These are phyloP conservation scores for Leptothorax acervorum DNA, from an alignment of 2,888 invertebrate species.

Conservation along the genomic window DNA sequence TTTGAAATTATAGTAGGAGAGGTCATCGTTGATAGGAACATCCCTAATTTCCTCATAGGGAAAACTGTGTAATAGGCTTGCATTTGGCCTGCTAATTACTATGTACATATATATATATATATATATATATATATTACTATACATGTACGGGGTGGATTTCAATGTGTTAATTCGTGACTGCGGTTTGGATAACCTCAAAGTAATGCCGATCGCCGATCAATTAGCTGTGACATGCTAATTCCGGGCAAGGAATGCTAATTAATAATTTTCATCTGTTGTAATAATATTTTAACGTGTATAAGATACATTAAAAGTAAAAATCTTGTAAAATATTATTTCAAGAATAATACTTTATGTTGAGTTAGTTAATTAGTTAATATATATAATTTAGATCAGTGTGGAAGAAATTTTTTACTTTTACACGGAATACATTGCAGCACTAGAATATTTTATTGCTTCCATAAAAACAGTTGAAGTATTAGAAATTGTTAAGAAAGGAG, in stretches of 20 bases:
- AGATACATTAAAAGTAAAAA: not conserved
- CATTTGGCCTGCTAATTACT: not conserved
- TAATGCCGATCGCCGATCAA: not conserved
- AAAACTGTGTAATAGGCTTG: not conserved
- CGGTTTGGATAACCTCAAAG: conserved; percentile 35
- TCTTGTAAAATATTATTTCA: not conserved
- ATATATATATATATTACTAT: not conserved
- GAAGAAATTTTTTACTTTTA: not conserved
- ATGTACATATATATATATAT: not conserved
- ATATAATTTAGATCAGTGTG: not conserved
- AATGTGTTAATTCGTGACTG: conserved; percentile 45
- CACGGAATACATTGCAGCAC: not conserved
- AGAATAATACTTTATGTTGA: not conserved
- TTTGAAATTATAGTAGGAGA: not conserved
- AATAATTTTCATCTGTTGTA: not conserved
- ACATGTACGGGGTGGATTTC: not conserved
- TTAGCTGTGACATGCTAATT: not conserved
- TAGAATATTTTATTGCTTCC: not conserved
- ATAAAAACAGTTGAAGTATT: not conserved
- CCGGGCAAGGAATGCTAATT: not conserved
- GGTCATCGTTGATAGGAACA: not conserved
- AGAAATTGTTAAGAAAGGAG: not conserved
- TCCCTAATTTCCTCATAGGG: conserved; percentile 14
- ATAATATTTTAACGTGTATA: not conserved
- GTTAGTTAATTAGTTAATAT: conserved; percentile 4